Base-by-base conservation (phyloP, 2,797 vertebrate genomes). In the Labroides dimidiatus region DNA sequence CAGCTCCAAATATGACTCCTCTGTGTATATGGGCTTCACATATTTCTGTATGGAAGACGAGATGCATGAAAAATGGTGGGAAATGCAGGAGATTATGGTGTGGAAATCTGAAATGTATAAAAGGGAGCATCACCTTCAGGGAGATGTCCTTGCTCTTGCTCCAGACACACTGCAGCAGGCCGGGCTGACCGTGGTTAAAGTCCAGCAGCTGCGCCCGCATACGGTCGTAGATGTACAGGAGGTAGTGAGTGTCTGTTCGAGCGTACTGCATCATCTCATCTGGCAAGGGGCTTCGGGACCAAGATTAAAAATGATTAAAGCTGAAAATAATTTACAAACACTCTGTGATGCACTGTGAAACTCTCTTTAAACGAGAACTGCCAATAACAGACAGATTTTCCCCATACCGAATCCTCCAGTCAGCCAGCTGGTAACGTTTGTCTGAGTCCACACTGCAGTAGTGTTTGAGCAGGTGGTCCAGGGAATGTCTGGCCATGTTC, bases 361-460 rank as follows among this genome's bases (percentile, higher is more conserved):
- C 37, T 3, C 37, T 6, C 1, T 39, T 2, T 14, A 39, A 39
- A 14, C 13, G 6, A 39, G 13, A 14, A 39, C 37, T 39, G 37
- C 37, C 10, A 4, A 14, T 39, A 14, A 5, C 0, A 6, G 16
- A 36, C 2, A 1, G 1, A n/a, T 33, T 16, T 13, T 43, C n/a
- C 65, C 11, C 64, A 0, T 75, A 99, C 98, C 98, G 95, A 82
- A 99, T 95, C 76, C 98, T 94, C 98, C 98, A 99, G 84, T 99
- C 98, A 0, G 98, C 97, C 72, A 99, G 94, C 87, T 99, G 98
- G 87, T 96, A 99, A 82, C 95, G 96, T 84, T 99, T 99, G 92
- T 99, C 95, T 0, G 97, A 91, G 19, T 95, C 90, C 63, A 97
- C 94, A 0, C 0, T 71, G 79, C 98, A 99, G 87, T 96, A 98